phyloP scores from a whole-genome alignment of 1,140 invertebrate genomes.

The Pentalonia nigronervosa region DNA sequence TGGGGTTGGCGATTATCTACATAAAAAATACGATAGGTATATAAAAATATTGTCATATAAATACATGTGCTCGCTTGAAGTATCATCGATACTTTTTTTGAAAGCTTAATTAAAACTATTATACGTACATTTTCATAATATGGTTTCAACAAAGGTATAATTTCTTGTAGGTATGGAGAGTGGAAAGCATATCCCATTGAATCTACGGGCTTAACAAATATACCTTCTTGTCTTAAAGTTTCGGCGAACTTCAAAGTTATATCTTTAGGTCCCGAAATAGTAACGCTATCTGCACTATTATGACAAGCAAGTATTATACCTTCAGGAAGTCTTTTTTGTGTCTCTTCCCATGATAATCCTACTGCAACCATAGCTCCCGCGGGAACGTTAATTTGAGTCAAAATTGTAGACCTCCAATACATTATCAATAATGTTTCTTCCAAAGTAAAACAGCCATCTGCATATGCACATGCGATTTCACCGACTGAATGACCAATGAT shows the following conservation, averaged over 20 bases:
- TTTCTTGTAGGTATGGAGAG: constrained; percentile 56
- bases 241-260: constrained; percentile 75
- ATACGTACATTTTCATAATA: constrained; percentile 39
- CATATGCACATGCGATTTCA: constrained; percentile 88
- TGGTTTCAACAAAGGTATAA: constrained; percentile 17
- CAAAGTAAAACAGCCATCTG: constrained; percentile 82
- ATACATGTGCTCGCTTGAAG: not conserved
- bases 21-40: not conserved
- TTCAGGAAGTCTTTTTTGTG: constrained; percentile 70
- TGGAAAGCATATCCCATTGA: constrained; percentile 87
- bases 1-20: constrained; percentile 67
- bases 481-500: constrained; percentile 90
- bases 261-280: constrained; percentile 82
- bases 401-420: constrained; percentile 70
- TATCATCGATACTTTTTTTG: not conserved
- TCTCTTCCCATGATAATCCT: constrained; percentile 63
- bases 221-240: constrained; percentile 73
- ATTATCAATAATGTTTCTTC: constrained; percentile 84
- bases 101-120: not conserved
- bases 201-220: constrained; percentile 84
- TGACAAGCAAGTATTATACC: constrained; percentile 84
- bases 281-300: constrained; percentile 83
- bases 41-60: not conserved
- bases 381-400: constrained; percentile 68
- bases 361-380: constrained; percentile 61